Conservation (phyloP, 2,888 invertebrate species). For the Tromatobia lineatoria region DNA sequence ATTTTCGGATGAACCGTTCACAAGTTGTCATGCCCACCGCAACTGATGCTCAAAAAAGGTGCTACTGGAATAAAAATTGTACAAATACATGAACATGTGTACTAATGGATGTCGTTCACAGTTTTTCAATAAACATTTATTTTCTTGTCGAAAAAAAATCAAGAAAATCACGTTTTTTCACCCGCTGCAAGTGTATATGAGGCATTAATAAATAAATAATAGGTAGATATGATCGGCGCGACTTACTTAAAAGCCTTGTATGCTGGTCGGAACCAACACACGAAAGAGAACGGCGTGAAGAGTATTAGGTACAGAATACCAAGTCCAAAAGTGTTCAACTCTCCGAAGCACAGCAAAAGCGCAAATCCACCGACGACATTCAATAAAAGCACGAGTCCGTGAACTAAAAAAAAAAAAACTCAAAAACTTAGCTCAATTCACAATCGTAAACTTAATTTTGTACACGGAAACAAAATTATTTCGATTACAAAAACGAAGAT, state of each 20-base stretch:
- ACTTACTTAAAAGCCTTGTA: constrained; percentile 97
- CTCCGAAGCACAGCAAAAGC: constrained; percentile 88
- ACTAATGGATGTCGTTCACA: no score
- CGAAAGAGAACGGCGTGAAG: constrained; percentile 98
- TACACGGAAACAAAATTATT: background rate
- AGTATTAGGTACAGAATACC: constrained; percentile 95
- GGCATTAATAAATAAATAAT: no score
- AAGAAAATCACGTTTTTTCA: no score
- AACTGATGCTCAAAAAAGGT: no score
- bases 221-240: background rate
- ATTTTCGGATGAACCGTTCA: no score
- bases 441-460: background rate
- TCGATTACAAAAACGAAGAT: background rate
- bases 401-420: constrained; percentile 90
- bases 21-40: no score
- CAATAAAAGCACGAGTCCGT: constrained; percentile 93
- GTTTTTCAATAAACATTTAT: no score
- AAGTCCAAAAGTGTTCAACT: constrained; percentile 93
- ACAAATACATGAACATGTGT: no score
- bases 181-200: no score
- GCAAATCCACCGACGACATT: constrained; percentile 96
- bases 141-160: no score
- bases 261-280: constrained; percentile 99
- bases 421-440: background rate
- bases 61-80: no score